Evolutionary conservation across 2,888 invertebrate species (phyloP).

Genomic region (Eustalomyia histrio): DNA sequence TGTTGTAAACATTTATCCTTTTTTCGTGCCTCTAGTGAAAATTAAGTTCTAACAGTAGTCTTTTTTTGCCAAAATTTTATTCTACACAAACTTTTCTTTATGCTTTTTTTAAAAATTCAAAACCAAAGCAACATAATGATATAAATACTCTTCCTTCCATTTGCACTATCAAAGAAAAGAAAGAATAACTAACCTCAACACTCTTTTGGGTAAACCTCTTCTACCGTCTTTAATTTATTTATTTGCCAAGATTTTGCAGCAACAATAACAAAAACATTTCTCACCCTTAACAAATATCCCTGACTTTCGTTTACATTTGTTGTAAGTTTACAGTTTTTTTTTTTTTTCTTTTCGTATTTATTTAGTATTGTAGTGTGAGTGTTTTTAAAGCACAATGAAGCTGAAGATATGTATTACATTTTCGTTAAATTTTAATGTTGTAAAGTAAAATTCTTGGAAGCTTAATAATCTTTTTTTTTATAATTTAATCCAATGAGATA

Average conservation of each 20-base stretch:
- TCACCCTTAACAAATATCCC: constrained; percentile 26
- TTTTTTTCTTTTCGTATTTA: background rate
- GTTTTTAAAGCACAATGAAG: background rate
- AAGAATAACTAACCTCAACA: constrained; percentile 39
- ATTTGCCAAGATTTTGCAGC: constrained; percentile 13
- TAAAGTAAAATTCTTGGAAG: background rate
- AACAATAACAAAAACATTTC: constrained; percentile 20
- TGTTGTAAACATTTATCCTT: background rate
- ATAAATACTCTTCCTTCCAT: constrained; percentile 12
- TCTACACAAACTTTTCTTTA: background rate
- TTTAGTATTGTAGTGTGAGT: background rate
- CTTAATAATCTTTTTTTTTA: too few species aligned
- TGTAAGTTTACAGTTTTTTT: constrained; percentile 20
- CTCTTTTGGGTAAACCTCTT: constrained; percentile 13
- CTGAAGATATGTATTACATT: background rate
- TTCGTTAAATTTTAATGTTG: background rate
- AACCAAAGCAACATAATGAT: constrained; percentile 16
- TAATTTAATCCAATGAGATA: too few species aligned
- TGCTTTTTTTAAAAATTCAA: background rate
- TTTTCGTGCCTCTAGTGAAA: background rate
- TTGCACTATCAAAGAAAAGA: constrained; percentile 8
- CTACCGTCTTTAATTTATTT: background rate
- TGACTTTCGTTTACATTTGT: constrained; percentile 40
- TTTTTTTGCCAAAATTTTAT: constrained; percentile 21
- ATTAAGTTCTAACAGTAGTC: background rate